phyloP scores from a whole-genome alignment of 2,888 invertebrate genomes.

The Volucella zonaria region DNA sequence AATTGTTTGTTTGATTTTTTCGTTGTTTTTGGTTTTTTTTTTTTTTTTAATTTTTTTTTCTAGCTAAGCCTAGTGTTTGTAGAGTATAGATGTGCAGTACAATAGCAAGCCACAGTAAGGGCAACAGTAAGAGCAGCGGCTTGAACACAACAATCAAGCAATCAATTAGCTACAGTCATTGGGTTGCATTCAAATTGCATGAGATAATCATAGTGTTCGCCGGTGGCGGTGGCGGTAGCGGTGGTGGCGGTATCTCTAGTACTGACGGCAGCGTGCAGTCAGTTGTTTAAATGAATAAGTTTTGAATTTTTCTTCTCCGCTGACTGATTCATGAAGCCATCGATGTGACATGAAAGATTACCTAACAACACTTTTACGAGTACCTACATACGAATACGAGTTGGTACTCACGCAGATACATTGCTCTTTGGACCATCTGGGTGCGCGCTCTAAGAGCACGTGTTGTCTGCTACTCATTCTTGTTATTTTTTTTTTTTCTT shows the following conservation, averaged over 20 bases:
- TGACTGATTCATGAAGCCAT: constrained; percentile 63
- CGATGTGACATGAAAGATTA: constrained; percentile 67
- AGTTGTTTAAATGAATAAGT: constrained; percentile 62
- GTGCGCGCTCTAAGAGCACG: constrained; percentile 52
- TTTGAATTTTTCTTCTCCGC: constrained; percentile 40
- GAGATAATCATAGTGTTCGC: constrained; percentile 60
- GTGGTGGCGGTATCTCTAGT: background rate
- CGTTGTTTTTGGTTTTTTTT: too few species aligned
- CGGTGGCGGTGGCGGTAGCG: constrained; percentile 19
- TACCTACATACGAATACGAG: too few species aligned
- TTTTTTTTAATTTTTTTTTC: constrained; percentile 26
- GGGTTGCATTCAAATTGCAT: constrained; percentile 73
- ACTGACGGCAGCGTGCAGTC: constrained; percentile 28
- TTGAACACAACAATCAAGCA: constrained; percentile 69
- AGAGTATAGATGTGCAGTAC: constrained; percentile 34
- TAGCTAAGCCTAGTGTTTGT: constrained; percentile 33
- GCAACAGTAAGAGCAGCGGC: constrained; percentile 35
- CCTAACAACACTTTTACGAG: constrained; percentile 40
- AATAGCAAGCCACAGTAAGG: background rate
- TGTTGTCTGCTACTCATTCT: constrained; percentile 12
- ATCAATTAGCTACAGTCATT: constrained; percentile 71
- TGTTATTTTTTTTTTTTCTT: background rate
- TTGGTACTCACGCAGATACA: constrained; percentile 34
- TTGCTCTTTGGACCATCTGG: constrained; percentile 57
- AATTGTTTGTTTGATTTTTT: constrained; percentile 30